A percentile compares a stretch with the other conserved stretches of the same genome.
These are phyloP conservation scores for Coelopa pilipes DNA, from an alignment of 2,888 invertebrate genomes.

Conservation along the genomic window DNA sequence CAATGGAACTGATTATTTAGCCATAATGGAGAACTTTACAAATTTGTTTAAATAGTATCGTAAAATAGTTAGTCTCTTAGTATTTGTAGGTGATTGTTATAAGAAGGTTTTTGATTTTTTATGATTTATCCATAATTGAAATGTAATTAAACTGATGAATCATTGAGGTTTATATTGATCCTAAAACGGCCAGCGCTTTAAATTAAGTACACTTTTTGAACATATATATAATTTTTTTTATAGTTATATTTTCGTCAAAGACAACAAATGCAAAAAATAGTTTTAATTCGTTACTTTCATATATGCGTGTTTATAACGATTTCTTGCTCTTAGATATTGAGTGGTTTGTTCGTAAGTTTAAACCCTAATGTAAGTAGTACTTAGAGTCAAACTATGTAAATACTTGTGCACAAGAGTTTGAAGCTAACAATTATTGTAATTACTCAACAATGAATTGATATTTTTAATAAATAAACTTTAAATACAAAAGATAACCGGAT, in stretches of 20 bases:
- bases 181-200: not conserved
- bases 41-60: slow-evolving; percentile 13
- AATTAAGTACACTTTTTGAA: not conserved
- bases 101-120: not conserved
- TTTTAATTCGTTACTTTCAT: not conserved
- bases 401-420: slow-evolving; percentile 27
- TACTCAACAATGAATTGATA: slow-evolving; percentile 23
- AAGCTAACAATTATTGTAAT: not conserved
- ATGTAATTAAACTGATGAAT: too few species aligned
- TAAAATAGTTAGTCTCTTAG: not conserved
- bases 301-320: slow-evolving; percentile 6
- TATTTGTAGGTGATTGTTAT: not conserved
- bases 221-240: not conserved
- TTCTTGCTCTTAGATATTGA: not conserved
- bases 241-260: slow-evolving; percentile 4
- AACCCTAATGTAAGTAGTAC: slow-evolving; percentile 15
- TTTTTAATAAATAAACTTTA: slow-evolving; percentile 19
- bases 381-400: slow-evolving; percentile 23
- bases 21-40: slow-evolving; percentile 10
- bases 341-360: not conserved
- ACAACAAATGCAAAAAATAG: not conserved
- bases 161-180: not conserved
- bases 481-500: too few species aligned
- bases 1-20: slow-evolving; percentile 24
- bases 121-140: not conserved